Base-by-base conservation (phyloP, 2,888 invertebrate genomes). In the Chesias legatella region DNA sequence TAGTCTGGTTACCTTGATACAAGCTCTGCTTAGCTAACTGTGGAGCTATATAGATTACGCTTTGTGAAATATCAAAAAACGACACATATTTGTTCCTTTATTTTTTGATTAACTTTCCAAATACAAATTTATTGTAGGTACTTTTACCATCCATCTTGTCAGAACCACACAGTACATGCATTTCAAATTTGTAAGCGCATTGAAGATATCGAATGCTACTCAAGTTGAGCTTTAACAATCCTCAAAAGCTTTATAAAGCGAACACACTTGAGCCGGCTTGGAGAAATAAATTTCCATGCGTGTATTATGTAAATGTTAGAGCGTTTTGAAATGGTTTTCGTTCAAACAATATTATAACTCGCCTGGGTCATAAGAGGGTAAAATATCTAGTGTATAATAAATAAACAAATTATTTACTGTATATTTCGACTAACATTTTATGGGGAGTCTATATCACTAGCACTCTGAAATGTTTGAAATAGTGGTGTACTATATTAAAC, bases 151-250 rank as follows among this genome's bases (percentile, higher is more conserved):
- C 28, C 10, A 1, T 17, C 7, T 10, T 26, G 11, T 10, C 10
- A 10, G 17, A 17, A 17, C n/a, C 13, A 29, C 8, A 29, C 29
- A 30, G 8, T 7, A 43, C 38, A 26, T 39, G 35, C 27, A 24
- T 44, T 35, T 29, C 39, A 47, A 48, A 55, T 48, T 48, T 49
- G 13, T 36, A 36, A 45, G 51, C 33, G 27, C 28, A 38, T 47
- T 45, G 42, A 42, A 44, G 30, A 35, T 40, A 39, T 41, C 26
- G 36, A 31, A 28, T 26, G 31, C 26, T 21, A 31, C 30, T 30
- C 46, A 60, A 53, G 48, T 58, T 58, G 60, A 65, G 61, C 57
- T 58, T 55, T 64, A 72, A 73, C 75, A 76, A 76, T 75, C 73
- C 74, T 77, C 79, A 67, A 73, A 40, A 63, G 65, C 56, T 65